A percentile compares a stretch with the other conserved stretches of the same genome.
Evolutionary conservation across 2,113 vertebrate species (phyloP).

Genomic region (Malurus cyaneus): DNA sequence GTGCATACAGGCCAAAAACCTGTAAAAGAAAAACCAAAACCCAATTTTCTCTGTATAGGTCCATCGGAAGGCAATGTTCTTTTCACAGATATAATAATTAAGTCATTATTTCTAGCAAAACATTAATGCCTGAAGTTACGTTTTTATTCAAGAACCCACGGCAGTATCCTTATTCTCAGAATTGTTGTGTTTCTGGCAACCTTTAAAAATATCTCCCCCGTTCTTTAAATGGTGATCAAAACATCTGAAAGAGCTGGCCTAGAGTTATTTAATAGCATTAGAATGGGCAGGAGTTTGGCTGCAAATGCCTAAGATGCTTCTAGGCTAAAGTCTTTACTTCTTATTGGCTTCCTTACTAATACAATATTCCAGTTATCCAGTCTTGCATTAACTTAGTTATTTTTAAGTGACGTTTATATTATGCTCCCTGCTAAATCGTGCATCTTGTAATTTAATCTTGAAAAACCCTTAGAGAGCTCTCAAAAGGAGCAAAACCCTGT

Average conservation of each 20-base stretch:
- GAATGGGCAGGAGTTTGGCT: neutral
- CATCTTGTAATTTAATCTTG: neutral
- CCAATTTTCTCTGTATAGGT: neutral
- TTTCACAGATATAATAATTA: neutral
- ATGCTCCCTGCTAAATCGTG: neutral
- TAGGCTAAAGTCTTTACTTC: neutral
- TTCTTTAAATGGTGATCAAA: neutral
- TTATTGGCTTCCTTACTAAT: slow-evolving; percentile 4
- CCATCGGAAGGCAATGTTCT: neutral
- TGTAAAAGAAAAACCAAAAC: neutral
- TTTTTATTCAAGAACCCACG: neutral
- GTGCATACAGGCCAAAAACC: neutral
- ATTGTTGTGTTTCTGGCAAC: neutral
- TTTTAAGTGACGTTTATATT: slow-evolving; percentile 1
- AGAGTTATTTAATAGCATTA: neutral
- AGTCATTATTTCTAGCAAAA: neutral
- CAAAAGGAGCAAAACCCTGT: neutral
- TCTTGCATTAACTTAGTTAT: neutral
- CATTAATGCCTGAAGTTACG: neutral
- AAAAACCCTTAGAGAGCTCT: neutral
- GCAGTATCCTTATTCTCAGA: neutral
- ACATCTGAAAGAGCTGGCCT: neutral
- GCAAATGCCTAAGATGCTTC: neutral
- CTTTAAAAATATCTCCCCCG: neutral
- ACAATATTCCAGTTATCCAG: neutral